These are phyloP conservation scores for Drosophila equinoxialis DNA, from an alignment of 1,140 invertebrate species.

Conservation along the genomic window DNA sequence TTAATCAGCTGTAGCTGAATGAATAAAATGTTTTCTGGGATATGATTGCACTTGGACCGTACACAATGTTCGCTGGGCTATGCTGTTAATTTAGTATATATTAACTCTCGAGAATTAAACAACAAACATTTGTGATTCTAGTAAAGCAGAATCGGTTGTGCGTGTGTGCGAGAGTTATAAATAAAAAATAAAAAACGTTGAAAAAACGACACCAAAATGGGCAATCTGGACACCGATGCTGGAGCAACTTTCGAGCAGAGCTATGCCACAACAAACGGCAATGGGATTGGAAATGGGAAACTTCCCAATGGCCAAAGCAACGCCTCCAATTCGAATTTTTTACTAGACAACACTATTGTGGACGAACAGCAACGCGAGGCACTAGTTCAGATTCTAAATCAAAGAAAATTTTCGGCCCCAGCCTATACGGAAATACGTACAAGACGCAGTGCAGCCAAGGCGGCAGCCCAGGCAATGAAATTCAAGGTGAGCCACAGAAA, in stretches of 20 bases:
- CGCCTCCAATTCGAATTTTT: neutral
- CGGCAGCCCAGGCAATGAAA: constrained; percentile 39
- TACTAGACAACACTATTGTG: constrained; percentile 4
- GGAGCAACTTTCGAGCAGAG: constrained; percentile 46
- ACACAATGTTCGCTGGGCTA: neutral
- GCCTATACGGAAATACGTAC: constrained; percentile 74
- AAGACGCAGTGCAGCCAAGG: constrained; percentile 56
- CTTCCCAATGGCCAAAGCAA: constrained; percentile 16
- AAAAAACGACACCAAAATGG: constrained; percentile 34
- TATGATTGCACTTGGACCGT: neutral
- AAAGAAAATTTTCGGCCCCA: constrained; percentile 67
- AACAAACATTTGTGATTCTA: constrained; percentile 9
- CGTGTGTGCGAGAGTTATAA: neutral
- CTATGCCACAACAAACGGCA: constrained; percentile 40
- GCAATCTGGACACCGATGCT: constrained; percentile 60
- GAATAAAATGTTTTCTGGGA: neutral
- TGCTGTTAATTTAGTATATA: neutral
- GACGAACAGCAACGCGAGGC: constrained; percentile 35
- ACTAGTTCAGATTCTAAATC: constrained; percentile 16
- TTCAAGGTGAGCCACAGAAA: constrained; percentile 56
- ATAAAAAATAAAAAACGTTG: neutral
- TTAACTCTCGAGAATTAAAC: constrained; percentile 1
- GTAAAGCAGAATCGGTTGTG: neutral
- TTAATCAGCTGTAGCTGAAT: too few relatives aligned
- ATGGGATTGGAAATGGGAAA: constrained; percentile 45